Evolutionary conservation across 2,113 vertebrate genomes (phyloP), one percentile per base, ranked within the genome.

Genomic region (Xiphophorus hellerii): DNA sequence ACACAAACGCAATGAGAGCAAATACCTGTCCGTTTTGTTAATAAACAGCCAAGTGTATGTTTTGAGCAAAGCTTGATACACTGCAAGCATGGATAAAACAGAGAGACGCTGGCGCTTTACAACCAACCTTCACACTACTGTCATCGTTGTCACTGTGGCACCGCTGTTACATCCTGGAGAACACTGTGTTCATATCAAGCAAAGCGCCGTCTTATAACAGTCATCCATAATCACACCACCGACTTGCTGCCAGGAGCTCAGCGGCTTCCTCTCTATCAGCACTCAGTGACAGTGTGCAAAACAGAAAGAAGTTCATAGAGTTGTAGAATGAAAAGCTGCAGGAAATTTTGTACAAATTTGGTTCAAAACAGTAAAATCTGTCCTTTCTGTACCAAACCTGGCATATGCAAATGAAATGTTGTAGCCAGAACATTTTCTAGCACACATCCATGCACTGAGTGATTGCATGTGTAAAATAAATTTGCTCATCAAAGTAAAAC

Each of bases 11-110:
- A 76, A 67, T 83, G 72, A 74, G 76, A 71, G 81, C 74, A 87
- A 91, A 93, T 74, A 84, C 35, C 69, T 69, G 58, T 74, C 33
- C 14, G 10, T 51, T 31, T 65, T 73, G 74, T 78, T 71, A 80
- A 77, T 80, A 81, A 91, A 89, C 83, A 90, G 74, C 69, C 84
- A 87, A 87, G 86, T 90, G 84, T 84, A 68, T 70, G 66, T 60
- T 79, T 62, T 73, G 48, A 70, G 83, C 74, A 60, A 54, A 85
- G 69, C 69, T 17, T 69, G 74, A 80, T 78, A 75, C 74, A 83
- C 20, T 39, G 76, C 80, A 87, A 83, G 87, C 73, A 85, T 66
- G 76, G 69, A 74, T 65, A 37, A 76, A 86, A 83, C 62, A 67
- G 69, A 76, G 67, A 76, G 10, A 60, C 82, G 73, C 60, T 54